Conservation (phyloP, 1,140 invertebrate species). For the Latrodectus geometricus region DNA sequence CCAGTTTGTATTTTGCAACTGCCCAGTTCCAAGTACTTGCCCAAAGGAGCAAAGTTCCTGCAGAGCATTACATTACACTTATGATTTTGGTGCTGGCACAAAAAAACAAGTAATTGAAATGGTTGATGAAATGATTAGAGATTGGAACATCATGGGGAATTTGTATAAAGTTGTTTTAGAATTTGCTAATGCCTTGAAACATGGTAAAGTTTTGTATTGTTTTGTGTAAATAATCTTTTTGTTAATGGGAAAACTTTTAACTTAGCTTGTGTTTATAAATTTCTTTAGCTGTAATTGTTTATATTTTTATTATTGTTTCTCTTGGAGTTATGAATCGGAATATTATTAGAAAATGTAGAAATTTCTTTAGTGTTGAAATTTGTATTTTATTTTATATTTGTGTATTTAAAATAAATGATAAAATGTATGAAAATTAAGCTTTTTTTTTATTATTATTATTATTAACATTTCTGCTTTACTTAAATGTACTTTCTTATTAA, state of each 20-base stretch:
- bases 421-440: too few relatives aligned
- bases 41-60: slow-evolving; percentile 81
- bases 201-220: slow-evolving; percentile 68
- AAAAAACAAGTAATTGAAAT: slow-evolving; percentile 74
- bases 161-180: slow-evolving; percentile 86
- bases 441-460: too few relatives aligned
- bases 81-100: slow-evolving; percentile 81
- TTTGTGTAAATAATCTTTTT: slow-evolving; percentile 60
- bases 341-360: too few relatives aligned
- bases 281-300: background rate
- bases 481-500: too few relatives aligned
- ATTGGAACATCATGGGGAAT: slow-evolving; percentile 92
- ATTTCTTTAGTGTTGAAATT: too few relatives aligned
- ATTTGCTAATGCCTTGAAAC: slow-evolving; percentile 76
- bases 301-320: background rate
- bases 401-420: too few relatives aligned
- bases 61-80: slow-evolving; percentile 87
- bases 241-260: too few relatives aligned
- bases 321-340: background rate
- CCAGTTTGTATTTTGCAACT: slow-evolving; percentile 85
- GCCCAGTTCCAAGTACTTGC: slow-evolving; percentile 78
- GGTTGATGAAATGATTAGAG: slow-evolving; percentile 85
- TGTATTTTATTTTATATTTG: too few relatives aligned
- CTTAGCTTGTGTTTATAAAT: background rate
- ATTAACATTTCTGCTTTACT: too few relatives aligned